phyloP scores from a whole-genome alignment of 2,888 invertebrate genomes.

The Neria commutata region DNA sequence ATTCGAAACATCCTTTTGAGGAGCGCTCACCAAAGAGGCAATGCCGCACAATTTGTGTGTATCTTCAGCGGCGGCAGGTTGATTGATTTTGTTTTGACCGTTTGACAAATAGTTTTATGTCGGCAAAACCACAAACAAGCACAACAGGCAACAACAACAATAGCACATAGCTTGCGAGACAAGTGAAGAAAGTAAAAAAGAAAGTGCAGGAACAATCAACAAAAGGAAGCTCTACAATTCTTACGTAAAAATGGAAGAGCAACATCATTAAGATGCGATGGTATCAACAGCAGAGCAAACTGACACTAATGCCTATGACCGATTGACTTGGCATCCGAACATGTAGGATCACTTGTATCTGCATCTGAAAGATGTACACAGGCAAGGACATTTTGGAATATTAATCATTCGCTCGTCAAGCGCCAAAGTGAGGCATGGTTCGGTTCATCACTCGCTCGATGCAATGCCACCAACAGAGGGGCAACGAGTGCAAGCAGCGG shows the following conservation, averaged over 20 bases:
- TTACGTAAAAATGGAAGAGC: conserved; percentile 22
- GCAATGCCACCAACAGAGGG: conserved; percentile 46
- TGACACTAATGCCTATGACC: conserved; percentile 41
- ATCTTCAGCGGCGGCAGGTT: no score
- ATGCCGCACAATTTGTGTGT: conserved; percentile 22
- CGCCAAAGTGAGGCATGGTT: conserved; percentile 29
- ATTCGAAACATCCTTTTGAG: conserved; percentile 13
- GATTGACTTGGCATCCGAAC: conserved; percentile 39
- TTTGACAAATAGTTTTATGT: conserved; percentile 41
- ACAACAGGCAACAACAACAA: conserved; percentile 26
- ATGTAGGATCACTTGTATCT: conserved; percentile 37
- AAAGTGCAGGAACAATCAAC: conserved; percentile 35
- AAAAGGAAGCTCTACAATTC: conserved; percentile 15
- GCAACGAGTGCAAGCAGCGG: no score
- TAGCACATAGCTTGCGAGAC: not conserved
- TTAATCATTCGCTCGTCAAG: conserved; percentile 52
- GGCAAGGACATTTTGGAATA: conserved; percentile 33
- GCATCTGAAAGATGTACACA: conserved; percentile 25
- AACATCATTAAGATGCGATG: conserved; percentile 48
- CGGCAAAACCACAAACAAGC: conserved; percentile 41
- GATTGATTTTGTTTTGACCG: conserved; percentile 32
- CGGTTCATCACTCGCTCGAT: conserved; percentile 26
- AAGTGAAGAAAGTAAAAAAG: conserved; percentile 28
- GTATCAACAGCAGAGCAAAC: conserved; percentile 23
- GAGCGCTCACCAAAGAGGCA: no score